Evolutionary conservation across 30 jellyfish, hydroid and myxozoan genomes (phyloP), one percentile per base, ranked within the genome.

Genomic region (Turritopsis rubra): DNA sequence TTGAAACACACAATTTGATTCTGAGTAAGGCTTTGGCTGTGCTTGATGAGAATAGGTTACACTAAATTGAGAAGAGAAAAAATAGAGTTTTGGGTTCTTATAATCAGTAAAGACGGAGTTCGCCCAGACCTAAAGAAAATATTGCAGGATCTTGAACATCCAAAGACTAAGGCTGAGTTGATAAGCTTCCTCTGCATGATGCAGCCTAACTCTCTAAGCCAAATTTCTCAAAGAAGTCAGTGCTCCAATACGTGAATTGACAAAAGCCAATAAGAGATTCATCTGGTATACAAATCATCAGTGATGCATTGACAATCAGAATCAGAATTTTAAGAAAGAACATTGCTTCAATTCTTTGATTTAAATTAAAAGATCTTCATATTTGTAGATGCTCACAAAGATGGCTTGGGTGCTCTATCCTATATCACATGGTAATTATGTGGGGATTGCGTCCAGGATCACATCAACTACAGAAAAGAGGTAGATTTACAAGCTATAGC

Each of bases 11-110:
- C 83, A 30, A 71, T 9, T 29, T 21, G 28, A 52, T 80, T 71
- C 54, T 73, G 19, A 80, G 73, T 31, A 80, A 22, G 18, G 85
- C 80, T 24, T 22, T 31, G 73, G 73, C 52, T 26, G 25, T 54
- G 73, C 21, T 82, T 78, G 52, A 23, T 0, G 73, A 30, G 85
- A 0, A n/a, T 85, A 85, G 23, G 24, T 88, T 3, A 88, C 85
- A 75, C 65, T 88, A 20, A 66, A 82, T 88, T 65, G 84, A 81
- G 54, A 71, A 65, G 65, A 83, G 30, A 83, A 82, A 71, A 88
- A 78, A 82, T 22, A 28, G 72, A 26, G 82, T 82, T 85, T 83
- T 0, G 81, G 81, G n/a, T n/a, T n/a, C n/a, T n/a, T n/a, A n/a
- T 72, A 0, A 18, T 0, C 24, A 24, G 54, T 18, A 20, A 21